Evolutionary conservation across 2,113 vertebrate species (phyloP).

Genomic region (Myotis brandtii): DNA sequence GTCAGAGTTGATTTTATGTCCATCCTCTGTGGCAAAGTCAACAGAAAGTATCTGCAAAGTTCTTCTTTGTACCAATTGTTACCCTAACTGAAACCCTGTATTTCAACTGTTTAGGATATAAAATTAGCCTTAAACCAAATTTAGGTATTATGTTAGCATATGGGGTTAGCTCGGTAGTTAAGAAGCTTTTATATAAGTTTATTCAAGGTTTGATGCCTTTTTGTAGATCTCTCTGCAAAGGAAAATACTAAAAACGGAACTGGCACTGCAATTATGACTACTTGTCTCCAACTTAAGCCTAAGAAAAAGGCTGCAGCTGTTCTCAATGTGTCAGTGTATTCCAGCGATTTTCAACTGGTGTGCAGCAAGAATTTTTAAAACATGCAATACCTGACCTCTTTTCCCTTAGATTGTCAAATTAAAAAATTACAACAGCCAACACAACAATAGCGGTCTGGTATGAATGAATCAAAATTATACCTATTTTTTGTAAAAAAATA

Average conservation of each 20-base stretch:
- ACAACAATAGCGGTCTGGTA: background rate
- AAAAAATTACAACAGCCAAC: background rate
- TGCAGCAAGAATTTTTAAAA: background rate
- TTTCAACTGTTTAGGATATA: background rate
- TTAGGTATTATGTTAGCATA: constrained; percentile 19
- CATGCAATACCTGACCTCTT: background rate
- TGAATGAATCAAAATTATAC: background rate
- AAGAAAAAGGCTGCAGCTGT: background rate
- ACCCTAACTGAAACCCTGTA: background rate
- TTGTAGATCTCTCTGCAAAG: constrained; percentile 30
- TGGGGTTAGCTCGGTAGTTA: background rate
- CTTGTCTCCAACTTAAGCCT: constrained; percentile 29
- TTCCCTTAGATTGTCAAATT: background rate
- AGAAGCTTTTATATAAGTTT: constrained; percentile 25
- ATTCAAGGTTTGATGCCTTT: constrained; percentile 26
- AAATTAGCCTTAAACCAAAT: constrained; percentile 24
- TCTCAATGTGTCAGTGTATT: background rate
- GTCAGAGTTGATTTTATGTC: background rate
- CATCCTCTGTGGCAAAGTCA: background rate
- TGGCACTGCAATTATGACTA: background rate
- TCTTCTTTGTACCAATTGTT: background rate
- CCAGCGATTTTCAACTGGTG: background rate
- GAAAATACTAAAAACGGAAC: constrained; percentile 49
- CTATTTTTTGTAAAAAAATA: background rate
- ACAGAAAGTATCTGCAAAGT: background rate